Percentiles rank a stretch among this genome's conserved stretches.
Conservation (phyloP, 2,113 vertebrate species). For the Tapirus terrestris region DNA sequence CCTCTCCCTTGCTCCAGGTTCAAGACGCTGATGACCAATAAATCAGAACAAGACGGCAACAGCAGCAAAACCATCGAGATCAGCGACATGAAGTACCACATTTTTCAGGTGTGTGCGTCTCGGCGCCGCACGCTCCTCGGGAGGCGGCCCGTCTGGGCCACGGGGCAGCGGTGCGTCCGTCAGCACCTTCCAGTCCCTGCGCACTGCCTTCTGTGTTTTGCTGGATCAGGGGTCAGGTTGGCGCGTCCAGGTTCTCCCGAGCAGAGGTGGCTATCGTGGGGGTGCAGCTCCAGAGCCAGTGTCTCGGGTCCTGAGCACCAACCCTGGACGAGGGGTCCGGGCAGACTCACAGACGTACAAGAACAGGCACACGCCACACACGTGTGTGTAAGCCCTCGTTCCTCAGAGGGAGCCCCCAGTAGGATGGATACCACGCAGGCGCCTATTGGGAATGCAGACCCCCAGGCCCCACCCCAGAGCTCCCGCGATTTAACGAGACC, state of each 20-base stretch:
- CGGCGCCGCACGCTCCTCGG: fast-evolving
- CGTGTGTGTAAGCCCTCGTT: fast-evolving
- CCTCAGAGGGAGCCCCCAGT: not conserved
- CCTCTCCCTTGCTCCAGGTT: conserved; percentile 87
- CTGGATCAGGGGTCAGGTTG: too few species aligned
- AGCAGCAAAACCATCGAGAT: conserved; percentile 93
- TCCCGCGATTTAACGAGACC: not conserved
- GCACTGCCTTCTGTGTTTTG: not conserved
- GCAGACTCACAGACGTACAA: fast-evolving
- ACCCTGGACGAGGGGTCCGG: not conserved
- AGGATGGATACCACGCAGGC: fast-evolving
- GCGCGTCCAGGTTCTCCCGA: not conserved
- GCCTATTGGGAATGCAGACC: not conserved
- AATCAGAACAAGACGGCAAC: conserved; percentile 86
- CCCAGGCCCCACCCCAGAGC: not conserved
- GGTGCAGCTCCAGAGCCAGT: not conserved
- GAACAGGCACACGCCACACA: fast-evolving
- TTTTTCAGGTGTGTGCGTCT: conserved; percentile 91
- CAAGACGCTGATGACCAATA: conserved; percentile 92
- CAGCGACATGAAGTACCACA: conserved; percentile 93
- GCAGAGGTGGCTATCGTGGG: fast-evolving
- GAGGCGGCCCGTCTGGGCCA: not conserved
- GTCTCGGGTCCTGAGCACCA: not conserved
- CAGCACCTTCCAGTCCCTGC: fast-evolving
- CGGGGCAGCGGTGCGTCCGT: fast-evolving